Percentiles rank a stretch among this genome's conserved stretches.
Evolutionary conservation across 2,888 invertebrate genomes (phyloP).

Genomic region (Lydus trimaculatus): DNA sequence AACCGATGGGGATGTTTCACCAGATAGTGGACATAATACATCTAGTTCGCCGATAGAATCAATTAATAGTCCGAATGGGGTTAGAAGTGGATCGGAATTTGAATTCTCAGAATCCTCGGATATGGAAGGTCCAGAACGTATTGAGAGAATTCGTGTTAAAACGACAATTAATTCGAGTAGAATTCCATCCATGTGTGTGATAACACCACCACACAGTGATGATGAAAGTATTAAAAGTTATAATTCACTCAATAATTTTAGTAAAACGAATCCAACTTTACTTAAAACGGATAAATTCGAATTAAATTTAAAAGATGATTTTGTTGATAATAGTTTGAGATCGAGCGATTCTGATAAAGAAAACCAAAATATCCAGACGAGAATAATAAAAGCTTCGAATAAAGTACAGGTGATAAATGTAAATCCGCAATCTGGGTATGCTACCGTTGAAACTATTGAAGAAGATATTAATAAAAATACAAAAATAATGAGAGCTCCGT

Average conservation of each 20-base stretch:
- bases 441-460: slow-evolving; percentile 54
- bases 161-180: slow-evolving; percentile 86
- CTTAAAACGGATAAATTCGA: slow-evolving; percentile 34
- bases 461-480: slow-evolving; percentile 32
- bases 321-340: slow-evolving; percentile 32
- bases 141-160: slow-evolving; percentile 84
- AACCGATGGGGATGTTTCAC: slow-evolving; percentile 72
- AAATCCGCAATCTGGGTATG: slow-evolving; percentile 57
- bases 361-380: slow-evolving; percentile 32
- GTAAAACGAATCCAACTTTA: slow-evolving; percentile 28
- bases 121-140: slow-evolving; percentile 85
- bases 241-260: slow-evolving; percentile 28
- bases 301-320: slow-evolving; percentile 24
- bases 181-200: slow-evolving; percentile 92
- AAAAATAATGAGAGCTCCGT: slow-evolving; percentile 49
- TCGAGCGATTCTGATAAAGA: slow-evolving; percentile 36
- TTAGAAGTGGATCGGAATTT: slow-evolving; percentile 76
- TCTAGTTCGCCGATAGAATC: slow-evolving; percentile 82
- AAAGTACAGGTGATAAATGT: slow-evolving; percentile 54
- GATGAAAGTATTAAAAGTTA: slow-evolving; percentile 73
- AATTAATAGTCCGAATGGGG: slow-evolving; percentile 73
- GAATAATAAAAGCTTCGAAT: slow-evolving; percentile 41
- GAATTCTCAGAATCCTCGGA: slow-evolving; percentile 89
- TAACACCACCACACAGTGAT: slow-evolving; percentile 87
- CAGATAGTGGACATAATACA: slow-evolving; percentile 82